Evolutionary conservation across 92 coral and sea anemone genomes (phyloP).

Genomic region (Parazoanthus darwini): DNA sequence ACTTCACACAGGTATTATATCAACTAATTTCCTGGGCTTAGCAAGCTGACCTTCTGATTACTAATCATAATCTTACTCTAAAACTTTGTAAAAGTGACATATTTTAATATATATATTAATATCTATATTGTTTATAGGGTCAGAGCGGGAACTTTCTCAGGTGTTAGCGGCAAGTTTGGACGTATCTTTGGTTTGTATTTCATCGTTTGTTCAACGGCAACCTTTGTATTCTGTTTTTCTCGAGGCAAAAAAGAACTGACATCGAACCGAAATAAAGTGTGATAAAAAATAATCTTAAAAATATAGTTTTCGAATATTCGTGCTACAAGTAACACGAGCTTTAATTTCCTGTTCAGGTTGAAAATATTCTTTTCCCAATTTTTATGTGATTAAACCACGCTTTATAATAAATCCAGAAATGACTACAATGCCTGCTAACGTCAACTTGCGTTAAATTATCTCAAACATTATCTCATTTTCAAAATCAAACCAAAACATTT

Average conservation of each 20-base stretch:
- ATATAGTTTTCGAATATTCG: neutral
- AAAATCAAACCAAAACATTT: neutral
- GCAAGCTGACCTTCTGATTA: neutral
- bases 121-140: neutral
- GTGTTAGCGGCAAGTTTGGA: neutral
- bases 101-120: neutral
- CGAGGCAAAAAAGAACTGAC: neutral
- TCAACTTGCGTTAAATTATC: neutral
- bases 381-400: neutral
- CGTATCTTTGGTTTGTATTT: neutral
- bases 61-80: neutral
- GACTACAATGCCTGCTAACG: neutral
- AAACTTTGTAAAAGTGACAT: no score
- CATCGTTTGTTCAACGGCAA: neutral
- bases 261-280: neutral
- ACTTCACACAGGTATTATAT: neutral
- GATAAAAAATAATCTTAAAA: neutral
- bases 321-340: neutral
- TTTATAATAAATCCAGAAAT: neutral
- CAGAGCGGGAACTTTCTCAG: no score
- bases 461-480: slow-evolving; percentile 16
- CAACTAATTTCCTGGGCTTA: neutral
- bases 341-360: neutral
- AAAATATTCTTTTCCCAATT: neutral
- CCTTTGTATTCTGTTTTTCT: neutral